phyloP scores from a whole-genome alignment of 1,140 invertebrate genomes.

The Zaprionus camerounensis region DNA sequence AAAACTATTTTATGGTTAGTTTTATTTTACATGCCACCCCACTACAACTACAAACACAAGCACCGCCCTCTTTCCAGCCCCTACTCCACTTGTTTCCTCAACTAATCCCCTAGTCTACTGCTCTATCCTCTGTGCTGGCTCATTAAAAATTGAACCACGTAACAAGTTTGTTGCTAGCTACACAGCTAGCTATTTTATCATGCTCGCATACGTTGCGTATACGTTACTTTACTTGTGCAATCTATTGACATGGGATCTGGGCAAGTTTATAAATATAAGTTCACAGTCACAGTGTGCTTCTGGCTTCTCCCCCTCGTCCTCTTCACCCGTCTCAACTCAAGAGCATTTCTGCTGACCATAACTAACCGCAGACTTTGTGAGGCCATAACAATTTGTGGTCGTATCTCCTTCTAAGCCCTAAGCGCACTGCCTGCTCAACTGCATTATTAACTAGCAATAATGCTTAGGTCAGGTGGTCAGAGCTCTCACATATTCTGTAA shows the following conservation, averaged over 20 bases:
- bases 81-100: not conserved
- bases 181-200: conserved; percentile 10
- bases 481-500: not conserved
- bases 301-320: not conserved
- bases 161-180: conserved; percentile 32
- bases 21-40: conserved; percentile 11
- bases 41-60: not conserved
- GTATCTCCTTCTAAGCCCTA: not conserved
- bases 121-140: conserved; percentile 11
- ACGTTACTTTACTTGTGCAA: conserved; percentile 35
- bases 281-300: not conserved
- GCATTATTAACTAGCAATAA: conserved; percentile 1
- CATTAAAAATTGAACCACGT: conserved; percentile 48
- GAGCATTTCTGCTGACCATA: conserved; percentile 2
- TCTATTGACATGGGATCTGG: conserved; percentile 18
- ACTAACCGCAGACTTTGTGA: conserved; percentile 9
- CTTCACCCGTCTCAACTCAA: not conserved
- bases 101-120: not conserved
- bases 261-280: conserved; percentile 29
- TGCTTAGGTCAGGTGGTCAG: not conserved
- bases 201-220: conserved; percentile 29
- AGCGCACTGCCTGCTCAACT: conserved; percentile 19
- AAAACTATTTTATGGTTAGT: conserved; percentile 29
- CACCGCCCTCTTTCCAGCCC: too few relatives aligned
- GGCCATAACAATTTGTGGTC: conserved; percentile 14